Conservation (phyloP, 2,113 vertebrate genomes). For the Sula dactylatra region DNA sequence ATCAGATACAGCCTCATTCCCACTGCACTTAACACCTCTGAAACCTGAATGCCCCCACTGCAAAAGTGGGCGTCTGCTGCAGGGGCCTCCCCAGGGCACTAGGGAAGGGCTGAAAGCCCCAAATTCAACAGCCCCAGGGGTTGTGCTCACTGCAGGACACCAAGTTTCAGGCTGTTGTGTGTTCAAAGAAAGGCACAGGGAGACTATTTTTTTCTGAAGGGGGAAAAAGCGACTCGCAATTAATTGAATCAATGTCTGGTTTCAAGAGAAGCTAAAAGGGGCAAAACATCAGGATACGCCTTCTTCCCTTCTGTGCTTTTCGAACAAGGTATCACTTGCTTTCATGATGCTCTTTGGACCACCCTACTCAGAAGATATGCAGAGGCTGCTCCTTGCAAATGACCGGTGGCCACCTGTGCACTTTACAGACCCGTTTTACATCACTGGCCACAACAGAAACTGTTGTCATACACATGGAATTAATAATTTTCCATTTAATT, state of each 20-base stretch:
- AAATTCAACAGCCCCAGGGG: neutral
- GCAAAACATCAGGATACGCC: neutral
- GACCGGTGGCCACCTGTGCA: accelerated
- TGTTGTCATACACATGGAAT: neutral
- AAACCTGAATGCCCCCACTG: neutral
- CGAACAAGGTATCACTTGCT: accelerated
- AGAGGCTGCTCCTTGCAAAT: neutral
- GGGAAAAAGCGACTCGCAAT: neutral
- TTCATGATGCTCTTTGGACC: neutral
- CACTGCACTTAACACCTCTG: neutral
- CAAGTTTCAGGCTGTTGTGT: neutral
- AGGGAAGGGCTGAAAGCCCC: neutral
- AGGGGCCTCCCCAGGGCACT: neutral
- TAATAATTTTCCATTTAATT: neutral
- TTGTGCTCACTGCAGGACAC: accelerated
- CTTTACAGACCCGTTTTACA: neutral
- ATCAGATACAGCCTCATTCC: neutral
- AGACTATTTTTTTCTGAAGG: neutral
- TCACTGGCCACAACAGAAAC: neutral
- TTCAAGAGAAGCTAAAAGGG: neutral
- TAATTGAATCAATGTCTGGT: neutral
- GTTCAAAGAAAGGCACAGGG: neutral
- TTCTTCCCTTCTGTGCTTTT: neutral
- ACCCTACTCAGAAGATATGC: neutral
- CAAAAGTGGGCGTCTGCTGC: accelerated